A percentile compares a stretch with the other conserved stretches of the same genome.
phyloP scores from a whole-genome alignment of 92 coral and sea anemone species.

The Scolanthus callimorphus region DNA sequence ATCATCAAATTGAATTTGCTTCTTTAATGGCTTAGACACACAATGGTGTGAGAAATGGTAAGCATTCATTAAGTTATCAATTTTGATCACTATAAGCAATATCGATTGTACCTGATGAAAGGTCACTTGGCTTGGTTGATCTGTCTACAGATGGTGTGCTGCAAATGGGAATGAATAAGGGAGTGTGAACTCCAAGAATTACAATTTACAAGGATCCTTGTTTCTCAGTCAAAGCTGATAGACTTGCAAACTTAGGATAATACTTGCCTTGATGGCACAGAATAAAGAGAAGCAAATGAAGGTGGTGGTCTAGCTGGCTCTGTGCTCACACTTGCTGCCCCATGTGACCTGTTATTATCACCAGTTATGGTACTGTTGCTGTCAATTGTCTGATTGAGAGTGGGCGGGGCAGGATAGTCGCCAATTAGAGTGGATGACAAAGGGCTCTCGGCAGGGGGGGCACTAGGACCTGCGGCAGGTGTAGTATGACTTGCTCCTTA shows the following conservation, averaged over 20 bases:
- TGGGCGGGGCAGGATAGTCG: constrained; percentile 63
- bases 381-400: constrained; percentile 17
- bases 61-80: no score
- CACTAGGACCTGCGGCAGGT: constrained; percentile 35
- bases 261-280: no score
- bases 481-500: constrained; percentile 5
- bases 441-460: constrained; percentile 12
- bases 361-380: constrained; percentile 21
- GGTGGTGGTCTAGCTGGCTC: constrained; percentile 2
- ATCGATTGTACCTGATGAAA: constrained; percentile 25
- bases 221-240: no score
- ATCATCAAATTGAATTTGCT: no score
- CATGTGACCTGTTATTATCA: constrained; percentile 54
- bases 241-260: background rate
- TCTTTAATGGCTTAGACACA: no score
- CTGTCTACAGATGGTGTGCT: constrained; percentile 77
- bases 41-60: no score
- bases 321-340: constrained; percentile 7
- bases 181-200: no score
- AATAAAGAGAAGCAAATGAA: constrained; percentile 26
- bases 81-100: no score
- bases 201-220: no score
- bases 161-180: no score
- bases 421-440: constrained; percentile 39
- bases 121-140: constrained; percentile 65